A percentile compares a stretch with the other conserved stretches of the same genome.
Conservation (phyloP, 35 echinoderm and acorn worm genomes). For the Amphiura filiformis region DNA sequence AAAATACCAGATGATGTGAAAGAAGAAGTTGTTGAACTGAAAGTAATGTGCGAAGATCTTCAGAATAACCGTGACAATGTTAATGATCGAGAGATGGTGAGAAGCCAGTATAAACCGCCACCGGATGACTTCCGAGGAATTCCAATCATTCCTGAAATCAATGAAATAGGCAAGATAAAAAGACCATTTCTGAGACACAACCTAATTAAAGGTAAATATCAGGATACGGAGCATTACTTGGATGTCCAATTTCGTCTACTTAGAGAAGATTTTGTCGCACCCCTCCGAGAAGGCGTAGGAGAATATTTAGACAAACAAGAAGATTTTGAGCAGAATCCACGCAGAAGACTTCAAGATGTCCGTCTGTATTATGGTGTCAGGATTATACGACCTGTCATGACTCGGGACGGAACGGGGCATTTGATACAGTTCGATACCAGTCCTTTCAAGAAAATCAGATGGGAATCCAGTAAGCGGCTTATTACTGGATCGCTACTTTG, state of each 20-base stretch:
- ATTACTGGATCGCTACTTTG: conserved; percentile 82
- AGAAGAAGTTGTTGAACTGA: conserved; percentile 1
- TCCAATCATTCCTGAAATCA: conserved; percentile 24
- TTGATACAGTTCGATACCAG: conserved; percentile 45
- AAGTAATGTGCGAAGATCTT: conserved; percentile 10
- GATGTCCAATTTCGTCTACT: conserved; percentile 63
- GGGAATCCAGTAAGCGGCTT: conserved; percentile 71
- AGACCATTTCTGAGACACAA: conserved; percentile 31
- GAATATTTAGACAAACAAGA: conserved; percentile 24
- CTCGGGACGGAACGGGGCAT: conserved; percentile 52
- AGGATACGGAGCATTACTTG: conserved; percentile 46
- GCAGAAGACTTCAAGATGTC: conserved; percentile 51
- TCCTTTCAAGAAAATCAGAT: conserved; percentile 50
- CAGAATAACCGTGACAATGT: conserved; percentile 14
- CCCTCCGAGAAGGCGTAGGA: conserved; percentile 51
- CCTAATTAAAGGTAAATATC: conserved; percentile 18
- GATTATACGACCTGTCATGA: conserved; percentile 38
- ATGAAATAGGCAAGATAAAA: conserved; percentile 22
- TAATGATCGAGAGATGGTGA: neutral
- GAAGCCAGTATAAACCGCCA: conserved; percentile 12
- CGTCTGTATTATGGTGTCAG: conserved; percentile 63
- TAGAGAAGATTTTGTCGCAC: conserved; percentile 45
- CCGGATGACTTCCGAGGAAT: conserved; percentile 53
- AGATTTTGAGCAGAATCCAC: neutral
- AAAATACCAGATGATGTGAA: conserved; percentile 22